phyloP scores from a whole-genome alignment of 53 echinoderm and acorn worm genomes.

The Arbacia lixula region DNA sequence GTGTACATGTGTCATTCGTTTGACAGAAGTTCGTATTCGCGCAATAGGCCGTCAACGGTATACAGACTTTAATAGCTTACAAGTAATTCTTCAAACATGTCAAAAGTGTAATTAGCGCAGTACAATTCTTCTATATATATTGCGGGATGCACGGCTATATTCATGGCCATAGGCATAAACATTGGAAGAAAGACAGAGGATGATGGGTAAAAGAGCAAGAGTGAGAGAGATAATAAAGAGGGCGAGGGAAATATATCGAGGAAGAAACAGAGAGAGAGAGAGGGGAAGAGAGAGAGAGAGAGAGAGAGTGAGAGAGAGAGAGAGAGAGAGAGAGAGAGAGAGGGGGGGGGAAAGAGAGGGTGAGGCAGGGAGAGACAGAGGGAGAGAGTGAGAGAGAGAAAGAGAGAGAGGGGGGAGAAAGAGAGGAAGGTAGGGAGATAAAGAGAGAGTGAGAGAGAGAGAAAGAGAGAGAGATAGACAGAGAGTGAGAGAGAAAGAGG shows the following conservation, averaged over 20 bases:
- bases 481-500: neutral
- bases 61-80: no score
- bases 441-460: neutral
- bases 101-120: no score
- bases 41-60: no score
- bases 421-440: neutral
- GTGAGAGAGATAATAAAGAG: neutral
- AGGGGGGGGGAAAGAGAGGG: neutral
- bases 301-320: slow-evolving; percentile 3
- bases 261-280: neutral
- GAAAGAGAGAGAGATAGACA: slow-evolving; percentile 1
- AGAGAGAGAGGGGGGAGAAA: neutral
- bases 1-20: no score
- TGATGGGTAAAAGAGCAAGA: neutral
- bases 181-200: no score
- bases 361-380: neutral
- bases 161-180: no score
- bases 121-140: no score
- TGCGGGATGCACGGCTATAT: no score
- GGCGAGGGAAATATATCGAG: neutral
- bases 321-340: slow-evolving; percentile 6
- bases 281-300: neutral
- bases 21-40: no score
- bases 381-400: neutral
- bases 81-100: no score